Conservation (phyloP, 2,888 invertebrate genomes). For the Cantharis nigra region DNA sequence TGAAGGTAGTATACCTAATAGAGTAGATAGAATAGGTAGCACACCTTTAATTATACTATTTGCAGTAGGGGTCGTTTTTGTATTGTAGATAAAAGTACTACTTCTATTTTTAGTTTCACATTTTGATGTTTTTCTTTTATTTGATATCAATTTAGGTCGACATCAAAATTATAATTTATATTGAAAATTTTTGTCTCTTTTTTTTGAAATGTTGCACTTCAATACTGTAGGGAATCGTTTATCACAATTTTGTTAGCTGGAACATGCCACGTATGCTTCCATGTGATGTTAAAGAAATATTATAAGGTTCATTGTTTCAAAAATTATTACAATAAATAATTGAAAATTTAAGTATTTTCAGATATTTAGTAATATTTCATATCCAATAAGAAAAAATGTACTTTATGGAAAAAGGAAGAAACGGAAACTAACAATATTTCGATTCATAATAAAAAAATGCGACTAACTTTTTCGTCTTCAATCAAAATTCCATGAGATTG, state of each 20-base stretch:
- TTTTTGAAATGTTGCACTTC: not conserved
- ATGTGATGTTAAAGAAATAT: not conserved
- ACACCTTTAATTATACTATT: constrained; percentile 1
- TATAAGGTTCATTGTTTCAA: not conserved
- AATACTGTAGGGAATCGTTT: not conserved
- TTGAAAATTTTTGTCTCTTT: constrained; percentile 2
- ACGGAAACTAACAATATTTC: not conserved
- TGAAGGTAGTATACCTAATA: not conserved
- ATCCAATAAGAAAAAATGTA: not conserved
- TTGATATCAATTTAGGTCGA: constrained; percentile 18
- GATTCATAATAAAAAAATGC: not conserved
- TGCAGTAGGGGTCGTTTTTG: not conserved
- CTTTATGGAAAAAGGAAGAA: not conserved
- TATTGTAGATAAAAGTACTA: not conserved
- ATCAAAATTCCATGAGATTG: not conserved
- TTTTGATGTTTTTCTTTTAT: constrained; percentile 3
- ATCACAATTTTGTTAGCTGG: constrained; percentile 5
- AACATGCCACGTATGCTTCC: not conserved
- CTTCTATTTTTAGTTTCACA: not conserved
- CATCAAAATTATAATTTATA: constrained; percentile 19
- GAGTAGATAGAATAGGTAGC: not conserved
- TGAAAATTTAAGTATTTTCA: not conserved
- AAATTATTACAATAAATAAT: not conserved
- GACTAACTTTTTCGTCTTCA: not conserved
- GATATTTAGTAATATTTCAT: not conserved